Evolutionary conservation across 2,113 vertebrate genomes (phyloP), one percentile per base, ranked within the genome.

Genomic region (Lepisosteus oculatus): DNA sequence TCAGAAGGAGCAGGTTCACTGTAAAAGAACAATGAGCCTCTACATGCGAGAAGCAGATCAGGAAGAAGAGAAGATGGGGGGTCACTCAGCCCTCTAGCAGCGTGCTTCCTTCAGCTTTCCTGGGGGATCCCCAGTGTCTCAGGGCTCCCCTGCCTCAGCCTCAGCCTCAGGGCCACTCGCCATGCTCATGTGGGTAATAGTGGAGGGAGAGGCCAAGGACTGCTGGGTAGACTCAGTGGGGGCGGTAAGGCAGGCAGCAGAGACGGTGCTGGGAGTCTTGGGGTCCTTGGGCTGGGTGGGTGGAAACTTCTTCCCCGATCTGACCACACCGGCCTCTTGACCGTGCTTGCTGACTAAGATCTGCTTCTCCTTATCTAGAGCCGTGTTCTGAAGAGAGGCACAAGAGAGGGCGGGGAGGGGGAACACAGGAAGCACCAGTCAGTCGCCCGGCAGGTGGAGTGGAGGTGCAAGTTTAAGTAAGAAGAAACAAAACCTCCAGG

Each of bases 361-460:
- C 81, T 94, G 93, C 15, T 81, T 91, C 86, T 93, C 91, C 87
- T 99, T 98, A 97, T 99, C 97, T 84, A 98, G 94, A 90, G 96
- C 96, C 82, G 97, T 99, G 89, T 93, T 97, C 97, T 99, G 88
- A n/a, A 15, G 86, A 69, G 61, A 72, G 61, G 56, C 15, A 70
- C 29, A 62, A 15, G 57, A 15, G 57, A 11, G 55, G 47, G 43
- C 57, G 13, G 62, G 9, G 7, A 15, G 51, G 2, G 9, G 9
- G 9, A n/a, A 59, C 11, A 13, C 6, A 3, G 3, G 29, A 6
- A 13, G 11, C 12, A 59, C 4, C 5, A 13, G n/a, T 59, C 57
- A 59, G 42, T 41, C 14, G 12, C 6, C 4, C 62, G 29, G 29
- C 3, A 9, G 14, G 42, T 6, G 15, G 17, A 64, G 29, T 11